Conservation (phyloP, 1,140 invertebrate species). For the Drosophila arawakana region DNA sequence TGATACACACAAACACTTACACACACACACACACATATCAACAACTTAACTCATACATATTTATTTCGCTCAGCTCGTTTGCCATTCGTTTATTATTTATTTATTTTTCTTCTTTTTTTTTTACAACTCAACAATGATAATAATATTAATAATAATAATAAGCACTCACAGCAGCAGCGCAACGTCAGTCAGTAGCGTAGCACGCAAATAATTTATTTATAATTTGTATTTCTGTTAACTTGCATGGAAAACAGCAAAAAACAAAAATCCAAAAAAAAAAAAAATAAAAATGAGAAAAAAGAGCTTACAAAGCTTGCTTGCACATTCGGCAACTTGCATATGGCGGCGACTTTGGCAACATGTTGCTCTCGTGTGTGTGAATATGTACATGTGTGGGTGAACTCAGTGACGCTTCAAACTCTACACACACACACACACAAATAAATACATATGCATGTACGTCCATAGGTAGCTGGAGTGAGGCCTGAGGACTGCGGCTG, state of each 20-base stretch:
- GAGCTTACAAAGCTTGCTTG: slow-evolving; percentile 29
- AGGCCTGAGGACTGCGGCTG: slow-evolving; percentile 14
- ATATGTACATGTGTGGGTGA: slow-evolving; percentile 4
- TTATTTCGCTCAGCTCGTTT: slow-evolving; percentile 52
- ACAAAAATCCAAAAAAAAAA: slow-evolving; percentile 14
- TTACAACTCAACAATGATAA: slow-evolving; percentile 50
- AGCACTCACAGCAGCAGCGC: slow-evolving; percentile 33
- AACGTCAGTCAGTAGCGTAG: slow-evolving; percentile 56
- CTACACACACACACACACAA: slow-evolving; percentile 9
- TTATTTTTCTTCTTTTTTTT: slow-evolving; percentile 30
- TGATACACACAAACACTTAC: slow-evolving; percentile 11
- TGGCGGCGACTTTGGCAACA: slow-evolving; percentile 53
- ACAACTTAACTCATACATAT: slow-evolving; percentile 29
- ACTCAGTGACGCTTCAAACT: slow-evolving; percentile 18
- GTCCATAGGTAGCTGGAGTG: background rate
- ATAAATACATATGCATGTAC: too few species aligned
- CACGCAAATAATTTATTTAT: slow-evolving; percentile 65
- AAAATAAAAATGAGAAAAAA: slow-evolving; percentile 19
- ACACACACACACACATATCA: slow-evolving; percentile 16
- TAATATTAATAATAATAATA: slow-evolving; percentile 56
- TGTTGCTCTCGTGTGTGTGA: slow-evolving; percentile 40
- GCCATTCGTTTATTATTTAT: slow-evolving; percentile 46
- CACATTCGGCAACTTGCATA: slow-evolving; percentile 50
- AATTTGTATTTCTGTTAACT: slow-evolving; percentile 53
- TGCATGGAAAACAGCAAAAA: slow-evolving; percentile 30